Evolutionary conservation across 2,113 vertebrate genomes (phyloP), one percentile per base, ranked within the genome.

Genomic region (Ailuropoda melanoleuca): DNA sequence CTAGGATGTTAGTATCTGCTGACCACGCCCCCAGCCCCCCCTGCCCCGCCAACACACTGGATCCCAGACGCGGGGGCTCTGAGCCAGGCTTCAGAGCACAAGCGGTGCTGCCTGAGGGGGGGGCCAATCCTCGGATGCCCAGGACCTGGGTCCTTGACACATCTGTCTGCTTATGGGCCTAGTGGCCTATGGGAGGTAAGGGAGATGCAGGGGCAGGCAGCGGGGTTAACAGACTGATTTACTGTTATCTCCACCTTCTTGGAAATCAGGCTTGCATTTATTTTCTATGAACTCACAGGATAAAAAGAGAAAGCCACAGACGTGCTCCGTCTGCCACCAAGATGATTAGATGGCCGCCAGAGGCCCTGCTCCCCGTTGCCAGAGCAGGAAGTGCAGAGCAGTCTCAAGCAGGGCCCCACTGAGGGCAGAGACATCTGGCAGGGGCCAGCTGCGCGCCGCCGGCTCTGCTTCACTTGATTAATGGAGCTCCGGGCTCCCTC

Each of bases 211-310:
- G 50, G 56, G 74, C 34, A 83, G 70, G 64, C 15, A 82, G 80
- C 9, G 2, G 70, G 37, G 66, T 62, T 43, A 78, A 81, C 19
- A 46, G 74, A 68, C 60, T 50, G n/a, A 90, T 90, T 58, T 88
- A 64, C 43, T 83, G 24, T 81, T 81, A 77, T 60, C 39, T 31
- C 88, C 74, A 48, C 83, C 72, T 93, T 95, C 74, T 88, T 90
- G 64, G 93, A 96, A 90, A 94, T 53, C 62, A 68, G 70, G 84
- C 70, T 97, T 29, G 74, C 23, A 12, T 78, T 92, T 95, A 66
- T 88, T 97, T 70, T 90, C 84, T 68, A 6, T 93, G 93, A 94
- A 94, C 85, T 95, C 93, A 68, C 39, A 78, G 88, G 68, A 88
- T 86, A 85, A 81, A 90, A 64, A 96, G 74, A 48, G 39, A 95